Conservation (phyloP, 2,888 invertebrate genomes). For the Microplitis manilae region DNA sequence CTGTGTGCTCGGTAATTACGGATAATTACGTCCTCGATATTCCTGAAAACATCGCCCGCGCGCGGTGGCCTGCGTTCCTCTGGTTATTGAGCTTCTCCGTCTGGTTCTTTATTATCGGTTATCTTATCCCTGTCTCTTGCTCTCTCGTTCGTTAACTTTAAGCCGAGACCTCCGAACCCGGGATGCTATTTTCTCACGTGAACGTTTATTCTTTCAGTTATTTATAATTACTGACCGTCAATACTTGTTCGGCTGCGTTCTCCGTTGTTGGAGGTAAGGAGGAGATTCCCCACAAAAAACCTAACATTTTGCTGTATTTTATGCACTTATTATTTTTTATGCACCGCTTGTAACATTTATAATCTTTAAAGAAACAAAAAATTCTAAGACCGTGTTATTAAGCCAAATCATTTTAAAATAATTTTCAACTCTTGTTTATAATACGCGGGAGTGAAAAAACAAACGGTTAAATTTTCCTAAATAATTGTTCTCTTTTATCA, state of each 20-base stretch:
- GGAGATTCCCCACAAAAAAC: not conserved
- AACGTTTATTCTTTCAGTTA: conserved; percentile 40
- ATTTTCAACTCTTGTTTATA: conserved; percentile 25
- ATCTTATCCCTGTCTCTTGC: conserved; percentile 34
- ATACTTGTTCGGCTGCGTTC: conserved; percentile 24
- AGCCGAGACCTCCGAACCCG: conserved; percentile 44
- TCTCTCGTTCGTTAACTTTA: conserved; percentile 23
- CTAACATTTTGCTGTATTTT: not conserved
- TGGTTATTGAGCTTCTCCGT: conserved; percentile 14
- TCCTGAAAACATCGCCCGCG: conserved; percentile 63
- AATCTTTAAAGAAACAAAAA: not conserved
- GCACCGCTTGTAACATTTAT: not conserved
- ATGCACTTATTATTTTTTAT: conserved; percentile 1
- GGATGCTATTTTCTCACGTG: conserved; percentile 47
- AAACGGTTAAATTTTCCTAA: not conserved
- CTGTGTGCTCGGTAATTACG: conserved; percentile 68
- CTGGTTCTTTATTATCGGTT: not conserved
- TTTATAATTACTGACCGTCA: conserved; percentile 42
- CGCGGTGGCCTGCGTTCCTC: conserved; percentile 49
- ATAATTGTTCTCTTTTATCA: not conserved
- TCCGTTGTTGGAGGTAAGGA: conserved; percentile 4
- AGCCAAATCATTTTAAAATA: not conserved
- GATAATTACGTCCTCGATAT: conserved; percentile 71
- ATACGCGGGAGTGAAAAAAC: not conserved
- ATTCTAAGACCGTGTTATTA: not conserved